Evolutionary conservation across 2,113 vertebrate genomes (phyloP), one percentile per base, ranked within the genome.

Genomic region (Symphodus melops): DNA sequence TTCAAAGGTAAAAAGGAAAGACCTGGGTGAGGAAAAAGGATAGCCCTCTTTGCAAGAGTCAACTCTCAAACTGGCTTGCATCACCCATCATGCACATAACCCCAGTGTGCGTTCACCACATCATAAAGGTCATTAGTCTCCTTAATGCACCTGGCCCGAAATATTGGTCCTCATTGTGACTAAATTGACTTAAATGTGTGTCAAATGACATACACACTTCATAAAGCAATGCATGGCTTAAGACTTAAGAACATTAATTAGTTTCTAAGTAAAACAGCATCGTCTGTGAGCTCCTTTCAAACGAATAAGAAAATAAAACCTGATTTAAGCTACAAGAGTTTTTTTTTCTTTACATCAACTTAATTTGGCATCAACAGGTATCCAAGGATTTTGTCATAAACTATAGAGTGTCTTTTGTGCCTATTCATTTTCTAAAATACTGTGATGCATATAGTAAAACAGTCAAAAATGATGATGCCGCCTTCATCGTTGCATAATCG

Each of bases 1-100:
- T 92, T 94, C 89, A 93, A 90, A 93, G 86, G 87, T 86, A 88
- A 88, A 92, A 67, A 73, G 72, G 70, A 78, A 77, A 86, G 66
- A 86, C 60, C 36, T 67, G 63, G 57, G 72, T 28, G 44, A 68
- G 59, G 87, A 83, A 86, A 87, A 61, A 75, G 82, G 76, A 81
- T 77, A 82, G 62, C 2, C 8, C 74, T 76, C 72, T 65, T 75
- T 74, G 71, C 70, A 81, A 69, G 88, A 78, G 88, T 75, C n/a
- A 19, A n/a, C n/a, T 70, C 60, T 75, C 54, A 62, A 62, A 83
- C 66, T 16, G 28, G 39, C 69, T 75, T 79, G 81, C 74, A 73
- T 70, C 86, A 80, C 20, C 64, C 64, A 63, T 72, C 64, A 33
- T 66, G 61, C 53, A 53, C 17, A 68, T 58, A 19, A 41, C 39